Evolutionary conservation across 2,797 vertebrate species (phyloP).

Genomic region (Acestrorhynchus altus): DNA sequence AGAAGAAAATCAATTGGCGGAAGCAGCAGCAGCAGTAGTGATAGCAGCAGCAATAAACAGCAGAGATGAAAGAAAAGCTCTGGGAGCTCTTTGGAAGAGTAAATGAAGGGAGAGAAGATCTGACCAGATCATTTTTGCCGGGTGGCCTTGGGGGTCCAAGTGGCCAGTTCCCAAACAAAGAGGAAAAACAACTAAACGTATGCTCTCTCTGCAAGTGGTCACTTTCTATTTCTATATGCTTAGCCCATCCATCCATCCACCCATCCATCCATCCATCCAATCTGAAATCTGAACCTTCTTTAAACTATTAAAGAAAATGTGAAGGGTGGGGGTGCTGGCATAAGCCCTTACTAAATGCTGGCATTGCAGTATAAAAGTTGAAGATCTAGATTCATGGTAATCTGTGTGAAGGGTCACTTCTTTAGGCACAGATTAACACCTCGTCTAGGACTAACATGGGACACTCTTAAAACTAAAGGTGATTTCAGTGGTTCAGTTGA

Average conservation of each 20-base stretch:
- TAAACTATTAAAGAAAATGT: neutral
- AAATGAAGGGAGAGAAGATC: constrained; percentile 22
- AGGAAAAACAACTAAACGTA: constrained; percentile 12
- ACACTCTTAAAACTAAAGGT: no score
- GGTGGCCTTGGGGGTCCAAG: constrained; percentile 9
- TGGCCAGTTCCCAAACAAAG: neutral
- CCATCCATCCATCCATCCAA: no score
- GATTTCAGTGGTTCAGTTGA: no score
- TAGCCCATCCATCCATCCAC: neutral
- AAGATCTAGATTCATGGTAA: constrained; percentile 14
- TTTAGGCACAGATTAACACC: constrained; percentile 23
- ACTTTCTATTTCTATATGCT: constrained; percentile 9
- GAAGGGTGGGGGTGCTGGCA: constrained; percentile 14
- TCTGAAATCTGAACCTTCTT: neutral
- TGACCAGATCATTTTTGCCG: constrained; percentile 38
- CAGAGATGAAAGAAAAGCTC: constrained; percentile 57
- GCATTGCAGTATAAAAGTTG: constrained; percentile 33
- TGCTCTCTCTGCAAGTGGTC: constrained; percentile 8
- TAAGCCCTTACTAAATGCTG: constrained; percentile 43
- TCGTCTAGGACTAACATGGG: constrained; percentile 11
- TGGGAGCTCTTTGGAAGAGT: constrained; percentile 50
- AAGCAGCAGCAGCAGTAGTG: constrained; percentile 75
- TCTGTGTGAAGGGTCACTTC: constrained; percentile 16
- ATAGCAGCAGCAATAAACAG: constrained; percentile 77
- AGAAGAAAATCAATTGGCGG: constrained; percentile 64